A percentile compares a stretch with the other conserved stretches of the same genome.
phyloP scores from a whole-genome alignment of 2,797 vertebrate genomes.

The Sorex maritimensis region DNA sequence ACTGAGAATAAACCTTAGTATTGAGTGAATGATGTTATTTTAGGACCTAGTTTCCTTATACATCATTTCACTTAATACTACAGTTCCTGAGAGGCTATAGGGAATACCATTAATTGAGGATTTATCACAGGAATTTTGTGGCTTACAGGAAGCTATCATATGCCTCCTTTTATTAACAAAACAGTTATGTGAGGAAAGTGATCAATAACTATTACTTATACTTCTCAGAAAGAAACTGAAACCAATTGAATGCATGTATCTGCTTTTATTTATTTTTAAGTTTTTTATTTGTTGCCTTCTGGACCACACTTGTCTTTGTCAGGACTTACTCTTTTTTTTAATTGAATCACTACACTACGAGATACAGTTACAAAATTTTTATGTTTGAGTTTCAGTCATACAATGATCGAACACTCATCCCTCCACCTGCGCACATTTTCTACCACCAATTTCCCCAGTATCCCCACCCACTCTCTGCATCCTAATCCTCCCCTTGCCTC shows the following conservation, averaged over 20 bases:
- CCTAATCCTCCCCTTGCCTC: too few species aligned
- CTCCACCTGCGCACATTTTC: too few species aligned
- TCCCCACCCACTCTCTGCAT: too few species aligned
- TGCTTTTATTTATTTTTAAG: constrained; percentile 28
- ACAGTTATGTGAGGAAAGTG: not conserved
- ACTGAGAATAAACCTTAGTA: not conserved
- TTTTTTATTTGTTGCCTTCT: too few species aligned
- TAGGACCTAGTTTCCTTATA: not conserved
- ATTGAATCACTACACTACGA: too few species aligned
- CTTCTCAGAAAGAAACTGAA: constrained; percentile 26
- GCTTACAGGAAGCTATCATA: not conserved
- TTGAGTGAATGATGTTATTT: not conserved
- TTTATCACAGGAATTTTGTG: not conserved
- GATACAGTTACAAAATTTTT: too few species aligned
- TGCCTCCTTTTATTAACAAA: not conserved
- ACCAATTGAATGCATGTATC: not conserved
- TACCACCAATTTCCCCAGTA: too few species aligned
- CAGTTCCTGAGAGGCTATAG: not conserved
- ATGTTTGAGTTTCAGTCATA: too few species aligned
- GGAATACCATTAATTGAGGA: not conserved
- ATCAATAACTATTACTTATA: not conserved
- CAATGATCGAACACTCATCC: too few species aligned
- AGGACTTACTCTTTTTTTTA: too few species aligned
- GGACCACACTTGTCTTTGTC: too few species aligned
- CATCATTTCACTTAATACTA: not conserved